Percentiles rank a stretch among this genome's conserved stretches.
Evolutionary conservation across 2,113 vertebrate genomes (phyloP).

Genomic region (Python bivittatus): DNA sequence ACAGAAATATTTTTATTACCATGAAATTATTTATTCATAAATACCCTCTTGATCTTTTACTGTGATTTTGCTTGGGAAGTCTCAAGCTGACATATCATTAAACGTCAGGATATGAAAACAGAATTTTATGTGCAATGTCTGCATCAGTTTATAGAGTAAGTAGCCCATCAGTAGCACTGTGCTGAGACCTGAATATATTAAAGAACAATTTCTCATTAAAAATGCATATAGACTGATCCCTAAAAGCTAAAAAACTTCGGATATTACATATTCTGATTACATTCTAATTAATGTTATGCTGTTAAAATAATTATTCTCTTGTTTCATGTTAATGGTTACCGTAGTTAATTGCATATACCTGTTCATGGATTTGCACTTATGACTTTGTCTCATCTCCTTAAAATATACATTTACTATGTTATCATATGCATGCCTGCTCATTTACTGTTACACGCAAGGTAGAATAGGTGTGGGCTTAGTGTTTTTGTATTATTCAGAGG

Average conservation of each 20-base stretch:
- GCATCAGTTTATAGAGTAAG: conserved; percentile 20
- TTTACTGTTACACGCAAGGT: neutral
- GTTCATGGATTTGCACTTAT: neutral
- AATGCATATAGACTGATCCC: conserved; percentile 15
- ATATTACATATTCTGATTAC: neutral
- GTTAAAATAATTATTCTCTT: neutral
- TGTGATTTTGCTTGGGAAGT: conserved; percentile 1
- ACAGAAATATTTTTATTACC: conserved; percentile 28
- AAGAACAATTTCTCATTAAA: conserved; percentile 22
- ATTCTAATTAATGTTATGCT: neutral
- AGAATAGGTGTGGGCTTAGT: neutral
- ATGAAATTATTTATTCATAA: conserved; percentile 36
- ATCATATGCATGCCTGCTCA: neutral
- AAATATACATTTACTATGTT: neutral
- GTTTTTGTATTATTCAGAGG: neutral
- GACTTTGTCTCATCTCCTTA: neutral
- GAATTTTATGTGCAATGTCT: conserved; percentile 28
- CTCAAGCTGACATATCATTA: conserved; percentile 29
- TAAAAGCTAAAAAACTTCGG: neutral
- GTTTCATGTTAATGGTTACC: neutral
- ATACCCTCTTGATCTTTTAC: conserved; percentile 20
- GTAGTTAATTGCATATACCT: conserved; percentile 9
- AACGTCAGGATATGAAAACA: conserved; percentile 16
- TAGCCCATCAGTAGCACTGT: neutral
- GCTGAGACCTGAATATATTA: conserved; percentile 29